Evolutionary conservation across 2,888 invertebrate species (phyloP).

Genomic region (Aspidiotus destructor): DNA sequence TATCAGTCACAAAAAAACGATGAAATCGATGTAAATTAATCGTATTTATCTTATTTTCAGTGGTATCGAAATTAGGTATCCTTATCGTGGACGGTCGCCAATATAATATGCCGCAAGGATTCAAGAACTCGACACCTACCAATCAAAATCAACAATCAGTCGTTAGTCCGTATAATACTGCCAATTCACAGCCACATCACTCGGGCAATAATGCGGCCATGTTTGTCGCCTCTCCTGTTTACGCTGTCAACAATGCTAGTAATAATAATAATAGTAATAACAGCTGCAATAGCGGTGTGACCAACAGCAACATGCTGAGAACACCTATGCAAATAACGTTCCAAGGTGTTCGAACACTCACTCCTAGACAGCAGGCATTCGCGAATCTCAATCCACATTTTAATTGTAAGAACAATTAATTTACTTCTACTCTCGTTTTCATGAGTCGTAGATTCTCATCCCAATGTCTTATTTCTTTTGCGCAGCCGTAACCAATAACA

Average conservation of each 20-base stretch:
- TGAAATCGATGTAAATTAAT: too few relatives aligned
- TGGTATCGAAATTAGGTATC: conserved; percentile 52
- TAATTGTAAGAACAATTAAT: not conserved
- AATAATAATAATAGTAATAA: not conserved
- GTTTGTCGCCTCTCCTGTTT: conserved; percentile 16
- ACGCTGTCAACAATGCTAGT: not conserved
- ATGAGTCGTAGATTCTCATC: not conserved
- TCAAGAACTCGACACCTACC: conserved; percentile 12
- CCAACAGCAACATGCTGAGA: conserved; percentile 3
- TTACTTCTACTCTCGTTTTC: not conserved
- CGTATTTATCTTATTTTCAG: too few relatives aligned
- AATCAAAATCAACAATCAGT: conserved; percentile 19
- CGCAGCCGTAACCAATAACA: conserved; percentile 5
- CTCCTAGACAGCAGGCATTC: not conserved
- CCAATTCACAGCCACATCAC: not conserved
- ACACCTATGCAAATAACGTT: conserved; percentile 1
- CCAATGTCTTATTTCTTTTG: not conserved
- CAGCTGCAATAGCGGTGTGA: too few relatives aligned
- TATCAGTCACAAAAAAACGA: too few relatives aligned
- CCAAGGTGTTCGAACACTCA: conserved; percentile 5
- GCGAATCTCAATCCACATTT: conserved; percentile 12
- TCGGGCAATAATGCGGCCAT: not conserved
- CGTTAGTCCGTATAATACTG: not conserved
- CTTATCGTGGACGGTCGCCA: conserved; percentile 75
- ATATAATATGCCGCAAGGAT: conserved; percentile 48